Evolutionary conservation across 2,113 vertebrate species (phyloP), one percentile per base, ranked within the genome.

Genomic region (Hiodon alosoides): DNA sequence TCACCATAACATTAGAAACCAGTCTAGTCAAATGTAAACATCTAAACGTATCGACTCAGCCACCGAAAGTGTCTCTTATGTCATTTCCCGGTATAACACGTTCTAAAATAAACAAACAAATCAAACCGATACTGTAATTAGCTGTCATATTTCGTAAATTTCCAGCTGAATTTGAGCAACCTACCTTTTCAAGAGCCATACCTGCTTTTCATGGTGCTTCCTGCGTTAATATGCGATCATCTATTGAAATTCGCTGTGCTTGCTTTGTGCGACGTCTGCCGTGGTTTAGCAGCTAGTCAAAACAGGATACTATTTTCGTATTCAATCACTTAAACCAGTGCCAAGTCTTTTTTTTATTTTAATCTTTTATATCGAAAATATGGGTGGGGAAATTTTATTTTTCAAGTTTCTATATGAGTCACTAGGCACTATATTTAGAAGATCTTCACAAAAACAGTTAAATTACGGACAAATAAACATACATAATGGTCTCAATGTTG

Each of bases 241-340:
- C 76, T 80, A 87, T 61, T 77, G 82, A 89, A 87, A 88, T 67
- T 71, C 79, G 84, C 87, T 83, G 76, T 3, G 77, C 16, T 84
- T 76, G 66, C 76, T 81, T 83, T 83, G 81, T 83, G 82, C 77
- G 87, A 78, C 83, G 87, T 89, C 85, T 83, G 75, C 76, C 93
- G 94, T 88, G 93, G 93, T 92, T 89, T 92, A 87, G 85, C 81
- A 88, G 88, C 90, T 90, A 90, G 91, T 94, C 95, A 95, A 92
- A 96, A 93, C 93, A 94, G 90, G 91, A 95, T 89, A 87, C 86
- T 86, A 88, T 87, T 93, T 90, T 87, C 84, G 86, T 89, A 80
- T 68, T 77, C 85, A 90, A 87, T 69, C 64, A 72, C 72, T 68
- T 68, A 67, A 69, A 66, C 64, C 70, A 67, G 65, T 71, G 51